These are phyloP conservation scores for Lithophane leautieri DNA, from an alignment of 2,888 invertebrate genomes.

Conservation along the genomic window DNA sequence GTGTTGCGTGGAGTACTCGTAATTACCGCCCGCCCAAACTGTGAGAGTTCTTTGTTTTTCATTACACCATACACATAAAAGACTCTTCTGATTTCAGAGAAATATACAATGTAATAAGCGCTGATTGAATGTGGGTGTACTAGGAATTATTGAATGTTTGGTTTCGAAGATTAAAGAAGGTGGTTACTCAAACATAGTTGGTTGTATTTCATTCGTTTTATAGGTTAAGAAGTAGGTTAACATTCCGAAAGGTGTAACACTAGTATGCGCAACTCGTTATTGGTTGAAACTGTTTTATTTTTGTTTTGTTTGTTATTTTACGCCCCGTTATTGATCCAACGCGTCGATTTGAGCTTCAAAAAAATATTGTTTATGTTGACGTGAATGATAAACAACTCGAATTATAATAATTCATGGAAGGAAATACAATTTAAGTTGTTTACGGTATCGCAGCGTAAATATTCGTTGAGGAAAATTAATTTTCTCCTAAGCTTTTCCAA, in stretches of 20 bases:
- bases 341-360: slow-evolving; percentile 31
- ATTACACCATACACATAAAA: slow-evolving; percentile 56
- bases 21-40: slow-evolving; percentile 54
- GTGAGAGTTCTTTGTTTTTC: slow-evolving; percentile 65
- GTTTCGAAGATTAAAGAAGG: slow-evolving; percentile 46
- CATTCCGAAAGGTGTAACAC: slow-evolving; percentile 34
- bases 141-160: slow-evolving; percentile 34
- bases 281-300: slow-evolving; percentile 35
- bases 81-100: slow-evolving; percentile 13
- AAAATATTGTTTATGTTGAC: slow-evolving; percentile 33
- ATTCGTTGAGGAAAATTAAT: slow-evolving; percentile 26
- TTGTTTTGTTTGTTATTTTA: slow-evolving; percentile 46
- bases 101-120: slow-evolving; percentile 20
- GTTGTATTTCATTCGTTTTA: slow-evolving; percentile 44
- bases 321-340: slow-evolving; percentile 20
- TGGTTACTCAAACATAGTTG: slow-evolving; percentile 34
- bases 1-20: slow-evolving; percentile 44
- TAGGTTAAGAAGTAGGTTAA: slow-evolving; percentile 41
- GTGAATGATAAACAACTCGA: slow-evolving; percentile 37
- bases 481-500: slow-evolving; percentile 13
- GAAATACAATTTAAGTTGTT: slow-evolving; percentile 45
- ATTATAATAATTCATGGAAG: slow-evolving; percentile 41
- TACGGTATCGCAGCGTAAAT: slow-evolving; percentile 28
- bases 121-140: slow-evolving; percentile 33
- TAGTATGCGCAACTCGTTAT: slow-evolving; percentile 25